phyloP scores from a whole-genome alignment of 2,888 invertebrate genomes.

The Portevinia maculata region DNA sequence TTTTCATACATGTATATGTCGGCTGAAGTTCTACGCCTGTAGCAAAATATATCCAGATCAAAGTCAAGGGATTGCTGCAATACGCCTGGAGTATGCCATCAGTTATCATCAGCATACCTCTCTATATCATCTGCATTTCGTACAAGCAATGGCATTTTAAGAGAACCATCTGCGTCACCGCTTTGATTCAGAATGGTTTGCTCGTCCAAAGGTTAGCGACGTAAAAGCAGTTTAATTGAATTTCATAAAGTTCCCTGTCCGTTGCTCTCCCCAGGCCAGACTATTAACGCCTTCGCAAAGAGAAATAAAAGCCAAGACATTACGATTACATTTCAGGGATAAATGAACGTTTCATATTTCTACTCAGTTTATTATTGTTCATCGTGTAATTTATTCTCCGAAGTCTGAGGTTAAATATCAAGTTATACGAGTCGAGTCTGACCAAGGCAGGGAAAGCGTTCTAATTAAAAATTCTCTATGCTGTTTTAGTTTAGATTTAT shows the following conservation, averaged over 20 bases:
- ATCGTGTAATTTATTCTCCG: constrained; percentile 4
- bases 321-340: neutral
- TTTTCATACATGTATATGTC: neutral
- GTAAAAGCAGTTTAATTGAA: neutral
- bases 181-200: neutral
- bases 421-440: constrained; percentile 32
- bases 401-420: constrained; percentile 46
- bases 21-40: neutral
- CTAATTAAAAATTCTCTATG: constrained; percentile 60
- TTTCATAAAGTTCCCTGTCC: neutral
- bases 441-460: constrained; percentile 22
- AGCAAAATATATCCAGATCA: neutral
- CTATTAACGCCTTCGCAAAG: neutral
- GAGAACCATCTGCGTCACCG: neutral
- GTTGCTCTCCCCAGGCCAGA: neutral
- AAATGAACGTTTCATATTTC: constrained; percentile 23
- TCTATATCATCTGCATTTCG: neutral
- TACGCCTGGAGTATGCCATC: neutral
- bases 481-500: constrained; percentile 38
- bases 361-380: constrained; percentile 5
- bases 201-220: neutral
- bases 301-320: neutral
- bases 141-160: neutral
- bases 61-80: neutral
- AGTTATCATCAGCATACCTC: neutral